Evolutionary conservation across 2,888 invertebrate genomes (phyloP), one percentile per base, ranked within the genome.

Genomic region (Pheosia gnoma): DNA sequence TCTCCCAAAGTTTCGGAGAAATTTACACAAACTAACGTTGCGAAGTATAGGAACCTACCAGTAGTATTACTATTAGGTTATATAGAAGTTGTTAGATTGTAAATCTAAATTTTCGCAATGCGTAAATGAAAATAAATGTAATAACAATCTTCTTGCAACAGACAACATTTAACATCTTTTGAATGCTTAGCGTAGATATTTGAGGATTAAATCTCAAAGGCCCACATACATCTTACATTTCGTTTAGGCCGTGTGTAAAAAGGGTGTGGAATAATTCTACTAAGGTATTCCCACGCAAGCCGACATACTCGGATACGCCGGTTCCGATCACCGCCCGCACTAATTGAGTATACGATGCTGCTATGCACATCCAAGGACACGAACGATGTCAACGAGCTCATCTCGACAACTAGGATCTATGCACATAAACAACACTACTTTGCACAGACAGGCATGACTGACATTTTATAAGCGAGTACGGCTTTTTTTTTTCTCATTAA

Each of bases 301-400:
- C 82, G 79, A 73, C 79, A 83, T 85, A 85, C 85, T 81, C 86
- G 88, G 88, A 87, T 87, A 86, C 83, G 82, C 75, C 85, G 84
- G 91, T 91, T 91, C 91, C 90, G 86, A 90, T 88, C 90, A 83
- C 88, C 87, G 90, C 86, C 79, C 85, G 82, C 87, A 78, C 89
- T 91, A 91, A 92, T 92, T 91, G 90, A 85, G 77, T 78, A 83
- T 83, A 85, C 77, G 82, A 83, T 81, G 36, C 0, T 41, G 80
- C 74, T 73, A 77, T 66, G 77, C 78, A 68, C 77, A 62, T 63
- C 65, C 86, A 87, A 87, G 87, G 87, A 81, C 84, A 75, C 74
- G 59, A 59, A 69, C 67, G 65, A 60, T 59, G 66, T 66, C 54
- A 56, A 71, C 62, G 60, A 71, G 67, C 70, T 62, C 58, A 72